Percentiles rank a stretch among this genome's conserved stretches.
Conservation (phyloP, 2,888 invertebrate species). For the Eupithecia inturbata region DNA sequence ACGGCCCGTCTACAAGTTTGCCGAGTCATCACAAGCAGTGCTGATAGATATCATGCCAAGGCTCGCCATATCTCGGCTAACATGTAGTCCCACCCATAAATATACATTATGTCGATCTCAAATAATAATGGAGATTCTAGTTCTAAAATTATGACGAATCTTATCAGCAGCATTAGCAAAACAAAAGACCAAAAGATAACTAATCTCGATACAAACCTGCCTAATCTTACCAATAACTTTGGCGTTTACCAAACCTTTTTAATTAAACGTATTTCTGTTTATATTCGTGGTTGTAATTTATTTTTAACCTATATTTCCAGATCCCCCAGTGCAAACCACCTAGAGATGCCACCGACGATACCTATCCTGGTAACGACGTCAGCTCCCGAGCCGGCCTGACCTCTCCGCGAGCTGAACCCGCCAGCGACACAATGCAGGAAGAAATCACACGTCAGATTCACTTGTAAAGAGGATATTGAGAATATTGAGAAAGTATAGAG, state of each 20-base stretch:
- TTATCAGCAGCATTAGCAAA: not conserved
- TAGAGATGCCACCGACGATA: constrained; percentile 62
- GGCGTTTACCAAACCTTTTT: not conserved
- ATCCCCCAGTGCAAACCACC: constrained; percentile 69
- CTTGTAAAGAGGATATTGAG: constrained; percentile 40
- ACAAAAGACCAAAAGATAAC: not conserved
- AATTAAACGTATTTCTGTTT: not conserved
- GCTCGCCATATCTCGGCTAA: no score
- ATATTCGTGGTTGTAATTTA: not conserved
- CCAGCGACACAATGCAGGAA: constrained; percentile 20
- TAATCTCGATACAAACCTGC: not conserved
- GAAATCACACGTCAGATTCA: constrained; percentile 45
- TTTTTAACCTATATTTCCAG: constrained; percentile 49
- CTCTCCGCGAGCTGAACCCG: constrained; percentile 43
- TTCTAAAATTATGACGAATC: not conserved
- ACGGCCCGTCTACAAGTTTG: no score
- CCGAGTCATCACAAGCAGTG: no score
- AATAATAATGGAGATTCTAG: not conserved
- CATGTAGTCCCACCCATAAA: no score
- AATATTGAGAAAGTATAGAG: constrained; percentile 23
- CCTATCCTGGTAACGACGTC: constrained; percentile 77
- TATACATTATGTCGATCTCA: no score
- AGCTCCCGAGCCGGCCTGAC: constrained; percentile 72
- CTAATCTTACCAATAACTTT: not conserved
- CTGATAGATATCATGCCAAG: no score